A percentile compares a stretch with the other conserved stretches of the same genome.
Evolutionary conservation across 1,140 invertebrate genomes (phyloP).

Genomic region (Acromyrmex echinatior): DNA sequence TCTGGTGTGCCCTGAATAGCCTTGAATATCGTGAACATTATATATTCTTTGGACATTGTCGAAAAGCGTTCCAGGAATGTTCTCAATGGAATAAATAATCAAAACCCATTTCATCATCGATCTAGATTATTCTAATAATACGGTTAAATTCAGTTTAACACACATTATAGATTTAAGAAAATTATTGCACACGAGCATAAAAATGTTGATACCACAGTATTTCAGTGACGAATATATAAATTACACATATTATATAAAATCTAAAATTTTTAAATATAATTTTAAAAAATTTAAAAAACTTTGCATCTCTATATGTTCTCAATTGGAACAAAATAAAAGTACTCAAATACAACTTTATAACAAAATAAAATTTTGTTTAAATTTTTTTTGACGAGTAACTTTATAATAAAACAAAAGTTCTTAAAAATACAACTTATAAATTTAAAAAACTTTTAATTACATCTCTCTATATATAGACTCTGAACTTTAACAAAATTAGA

Average conservation of each 20-base stretch:
- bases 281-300: not conserved
- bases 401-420: not conserved
- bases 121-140: not conserved
- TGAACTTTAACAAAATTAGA: not conserved
- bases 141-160: not conserved
- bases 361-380: too few species aligned
- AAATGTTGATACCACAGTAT: not conserved
- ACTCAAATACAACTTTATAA: too few species aligned
- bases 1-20: not conserved
- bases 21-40: not conserved
- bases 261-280: not conserved
- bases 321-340: not conserved
- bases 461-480: not conserved
- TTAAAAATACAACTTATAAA: not conserved
- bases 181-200: not conserved
- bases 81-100: constrained; percentile 2
- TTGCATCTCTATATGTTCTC: not conserved
- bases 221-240: not conserved
- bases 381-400: too few species aligned
- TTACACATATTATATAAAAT: not conserved
- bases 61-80: constrained; percentile 2
- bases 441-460: not conserved
- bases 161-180: not conserved
- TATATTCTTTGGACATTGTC: not conserved
- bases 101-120: not conserved